These are phyloP conservation scores for Mohoua ochrocephala DNA, from an alignment of 2,113 vertebrate species.

Conservation along the genomic window DNA sequence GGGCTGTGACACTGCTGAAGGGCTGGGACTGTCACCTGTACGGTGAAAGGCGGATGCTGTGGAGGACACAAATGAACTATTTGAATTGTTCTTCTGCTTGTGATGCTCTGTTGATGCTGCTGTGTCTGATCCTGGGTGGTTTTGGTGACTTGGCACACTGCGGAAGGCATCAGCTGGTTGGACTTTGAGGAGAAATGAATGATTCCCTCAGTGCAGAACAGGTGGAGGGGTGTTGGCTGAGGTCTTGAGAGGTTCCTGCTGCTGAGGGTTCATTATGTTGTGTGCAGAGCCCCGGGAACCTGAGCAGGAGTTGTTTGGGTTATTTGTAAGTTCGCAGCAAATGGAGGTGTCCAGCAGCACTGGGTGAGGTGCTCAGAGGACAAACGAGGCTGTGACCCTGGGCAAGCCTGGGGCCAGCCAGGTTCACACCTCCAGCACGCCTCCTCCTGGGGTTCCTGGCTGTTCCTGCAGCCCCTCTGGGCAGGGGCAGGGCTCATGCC, in stretches of 20 bases:
- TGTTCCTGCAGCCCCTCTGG: background rate
- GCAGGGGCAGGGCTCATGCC: background rate
- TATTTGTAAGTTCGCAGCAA: background rate
- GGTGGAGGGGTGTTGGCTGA: background rate
- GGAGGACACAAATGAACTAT: background rate
- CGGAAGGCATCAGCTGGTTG: background rate
- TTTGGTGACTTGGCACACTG: background rate
- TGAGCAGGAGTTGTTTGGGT: accelerated
- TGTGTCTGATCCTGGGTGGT: background rate
- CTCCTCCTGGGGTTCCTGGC: background rate
- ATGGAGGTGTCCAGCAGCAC: background rate
- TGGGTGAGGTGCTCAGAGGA: background rate
- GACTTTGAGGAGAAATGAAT: background rate
- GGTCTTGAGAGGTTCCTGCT: background rate
- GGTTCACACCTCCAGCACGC: accelerated
- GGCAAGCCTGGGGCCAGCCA: background rate
- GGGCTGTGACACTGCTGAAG: background rate
- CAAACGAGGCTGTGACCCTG: background rate
- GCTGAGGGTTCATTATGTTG: background rate
- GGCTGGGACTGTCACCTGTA: background rate
- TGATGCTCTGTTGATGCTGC: background rate
- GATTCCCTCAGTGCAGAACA: background rate
- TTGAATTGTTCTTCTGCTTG: background rate
- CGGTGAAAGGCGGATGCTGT: background rate
- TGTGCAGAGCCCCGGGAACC: background rate